phyloP scores from a whole-genome alignment of 2,888 invertebrate species.

The Amiota communis region DNA sequence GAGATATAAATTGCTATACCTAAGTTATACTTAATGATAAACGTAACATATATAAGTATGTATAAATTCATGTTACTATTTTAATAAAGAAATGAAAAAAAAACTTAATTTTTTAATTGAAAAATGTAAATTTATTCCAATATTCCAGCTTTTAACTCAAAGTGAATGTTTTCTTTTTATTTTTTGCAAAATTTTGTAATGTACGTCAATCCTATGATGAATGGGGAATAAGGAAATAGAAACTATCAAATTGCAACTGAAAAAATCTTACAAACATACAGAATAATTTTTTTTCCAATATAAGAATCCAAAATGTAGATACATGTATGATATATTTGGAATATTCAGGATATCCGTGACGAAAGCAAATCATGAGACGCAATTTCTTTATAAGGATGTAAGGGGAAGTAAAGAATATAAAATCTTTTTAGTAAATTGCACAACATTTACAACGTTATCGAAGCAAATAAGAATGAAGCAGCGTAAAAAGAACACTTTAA shows the following conservation, averaged over 20 bases:
- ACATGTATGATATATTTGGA: neutral
- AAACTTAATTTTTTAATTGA: too few species aligned
- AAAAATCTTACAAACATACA: constrained; percentile 54
- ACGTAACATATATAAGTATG: too few species aligned
- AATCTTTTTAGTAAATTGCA: constrained; percentile 63
- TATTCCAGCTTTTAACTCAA: too few species aligned
- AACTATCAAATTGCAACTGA: constrained; percentile 46
- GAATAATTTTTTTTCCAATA: constrained; percentile 45
- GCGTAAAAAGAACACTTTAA: constrained; percentile 16
- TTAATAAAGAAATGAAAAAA: too few species aligned
- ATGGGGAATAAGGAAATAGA: neutral
- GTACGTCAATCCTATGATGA: too few species aligned
- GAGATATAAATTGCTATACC: too few species aligned
- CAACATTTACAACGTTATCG: constrained; percentile 50
- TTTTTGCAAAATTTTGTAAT: too few species aligned
- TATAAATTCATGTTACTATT: too few species aligned
- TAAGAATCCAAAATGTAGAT: neutral
- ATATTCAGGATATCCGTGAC: neutral
- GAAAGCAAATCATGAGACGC: too few species aligned
- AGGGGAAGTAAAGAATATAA: constrained; percentile 20
- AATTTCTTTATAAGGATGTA: neutral
- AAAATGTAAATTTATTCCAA: too few species aligned
- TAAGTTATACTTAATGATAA: too few species aligned
- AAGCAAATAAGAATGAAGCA: constrained; percentile 26
- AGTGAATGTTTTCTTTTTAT: too few species aligned